A percentile compares a stretch with the other conserved stretches of the same genome.
These are phyloP conservation scores for Exephanes ischioxanthus DNA, from an alignment of 2,888 invertebrate genomes.

Conservation along the genomic window DNA sequence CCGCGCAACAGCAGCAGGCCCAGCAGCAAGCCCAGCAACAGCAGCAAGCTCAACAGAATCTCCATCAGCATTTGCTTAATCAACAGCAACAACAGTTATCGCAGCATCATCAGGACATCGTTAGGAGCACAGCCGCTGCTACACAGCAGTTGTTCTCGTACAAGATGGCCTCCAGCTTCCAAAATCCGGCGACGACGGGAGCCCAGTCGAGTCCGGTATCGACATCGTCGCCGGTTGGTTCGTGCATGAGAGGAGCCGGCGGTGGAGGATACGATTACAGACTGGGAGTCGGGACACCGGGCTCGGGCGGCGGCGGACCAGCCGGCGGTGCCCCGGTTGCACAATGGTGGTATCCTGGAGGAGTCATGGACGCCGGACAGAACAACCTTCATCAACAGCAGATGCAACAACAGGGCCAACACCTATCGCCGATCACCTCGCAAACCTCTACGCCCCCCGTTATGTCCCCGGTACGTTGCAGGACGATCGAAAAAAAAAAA, in stretches of 20 bases:
- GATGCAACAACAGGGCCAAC: constrained; percentile 86
- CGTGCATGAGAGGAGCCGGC: constrained; percentile 81
- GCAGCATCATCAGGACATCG: constrained; percentile 86
- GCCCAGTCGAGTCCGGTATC: constrained; percentile 88
- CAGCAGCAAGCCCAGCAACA: constrained; percentile 87
- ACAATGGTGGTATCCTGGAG: constrained; percentile 92
- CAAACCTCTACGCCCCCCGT: constrained; percentile 83
- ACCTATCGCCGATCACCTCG: constrained; percentile 82
- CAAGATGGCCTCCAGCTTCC: constrained; percentile 94
- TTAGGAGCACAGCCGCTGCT: constrained; percentile 87
- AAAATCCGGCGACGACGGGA: constrained; percentile 90
- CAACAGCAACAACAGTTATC: constrained; percentile 80
- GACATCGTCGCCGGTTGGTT: constrained; percentile 87
- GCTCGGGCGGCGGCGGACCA: constrained; percentile 84
- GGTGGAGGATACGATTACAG: constrained; percentile 90
- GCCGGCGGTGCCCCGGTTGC: constrained; percentile 85
- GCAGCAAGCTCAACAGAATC: constrained; percentile 85
- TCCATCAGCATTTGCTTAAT: constrained; percentile 83
- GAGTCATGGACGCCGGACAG: constrained; percentile 87
- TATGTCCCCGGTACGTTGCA: constrained; percentile 83
- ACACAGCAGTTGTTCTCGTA: constrained; percentile 93
- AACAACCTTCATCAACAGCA: constrained; percentile 88
- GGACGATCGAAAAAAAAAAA: constrained; percentile 58
- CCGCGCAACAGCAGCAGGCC: constrained; percentile 84
- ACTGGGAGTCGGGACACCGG: constrained; percentile 85